phyloP scores from a whole-genome alignment of 2,888 invertebrate species.

The Eudiplozoon nipponicum region DNA sequence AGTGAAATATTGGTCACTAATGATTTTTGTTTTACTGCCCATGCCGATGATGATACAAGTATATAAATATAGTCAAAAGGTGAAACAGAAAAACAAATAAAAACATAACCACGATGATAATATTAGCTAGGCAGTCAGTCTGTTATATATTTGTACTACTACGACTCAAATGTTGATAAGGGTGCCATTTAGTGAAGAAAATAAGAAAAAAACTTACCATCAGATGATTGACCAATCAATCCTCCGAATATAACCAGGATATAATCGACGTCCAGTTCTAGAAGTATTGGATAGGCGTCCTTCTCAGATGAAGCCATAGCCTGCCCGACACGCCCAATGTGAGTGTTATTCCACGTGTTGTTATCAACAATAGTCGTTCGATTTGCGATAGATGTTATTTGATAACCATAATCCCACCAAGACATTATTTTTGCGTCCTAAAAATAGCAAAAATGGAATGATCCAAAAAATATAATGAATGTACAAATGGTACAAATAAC shows the following conservation, averaged over 20 bases:
- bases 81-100: too few species aligned
- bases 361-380: conserved; percentile 84
- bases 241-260: conserved; percentile 91
- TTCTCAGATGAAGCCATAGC: conserved; percentile 91
- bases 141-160: too few species aligned
- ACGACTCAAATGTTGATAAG: background rate
- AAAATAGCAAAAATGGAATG: too few species aligned
- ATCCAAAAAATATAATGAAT: too few species aligned
- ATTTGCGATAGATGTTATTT: conserved; percentile 91
- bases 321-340: conserved; percentile 79
- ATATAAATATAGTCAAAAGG: too few species aligned
- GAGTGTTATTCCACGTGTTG: conserved; percentile 97
- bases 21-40: too few species aligned
- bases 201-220: conserved; percentile 35
- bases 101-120: too few species aligned
- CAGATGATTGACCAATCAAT: conserved; percentile 83
- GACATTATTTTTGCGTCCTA: conserved; percentile 49
- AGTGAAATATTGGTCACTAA: too few species aligned
- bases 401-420: conserved; percentile 97
- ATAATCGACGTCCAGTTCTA: conserved; percentile 76
- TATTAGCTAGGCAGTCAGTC: too few species aligned
- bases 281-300: conserved; percentile 83
- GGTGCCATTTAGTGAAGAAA: background rate
- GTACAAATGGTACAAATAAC: too few species aligned
- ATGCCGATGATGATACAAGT: too few species aligned